A percentile compares a stretch with the other conserved stretches of the same genome.
Conservation (phyloP, 2,797 vertebrate species). For the Pipistrellus pygmaeus region DNA sequence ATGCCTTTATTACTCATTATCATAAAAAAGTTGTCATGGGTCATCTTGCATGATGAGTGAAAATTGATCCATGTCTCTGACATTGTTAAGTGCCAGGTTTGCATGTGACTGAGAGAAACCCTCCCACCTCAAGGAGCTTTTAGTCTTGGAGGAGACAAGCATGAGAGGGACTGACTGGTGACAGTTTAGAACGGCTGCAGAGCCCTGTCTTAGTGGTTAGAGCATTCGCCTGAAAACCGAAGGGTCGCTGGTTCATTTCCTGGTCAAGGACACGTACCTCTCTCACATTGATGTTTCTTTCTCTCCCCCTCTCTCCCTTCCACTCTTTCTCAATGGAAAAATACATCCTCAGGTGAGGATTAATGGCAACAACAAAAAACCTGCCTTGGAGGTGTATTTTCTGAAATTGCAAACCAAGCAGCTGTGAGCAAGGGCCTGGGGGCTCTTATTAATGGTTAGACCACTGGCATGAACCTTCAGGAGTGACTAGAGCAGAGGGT, state of each 20-base stretch:
- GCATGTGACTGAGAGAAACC: too few relatives aligned
- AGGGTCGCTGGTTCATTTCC: too few relatives aligned
- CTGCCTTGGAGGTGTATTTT: neutral
- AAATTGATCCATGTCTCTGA: neutral
- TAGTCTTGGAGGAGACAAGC: neutral
- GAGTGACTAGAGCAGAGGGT: neutral
- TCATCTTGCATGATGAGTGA: neutral
- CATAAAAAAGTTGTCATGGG: neutral
- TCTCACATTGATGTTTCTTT: too few relatives aligned
- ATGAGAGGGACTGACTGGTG: fast-evolving
- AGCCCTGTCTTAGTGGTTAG: too few relatives aligned
- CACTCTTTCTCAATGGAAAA: too few relatives aligned
- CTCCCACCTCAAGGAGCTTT: neutral
- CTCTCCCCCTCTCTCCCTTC: too few relatives aligned
- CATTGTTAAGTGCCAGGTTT: neutral
- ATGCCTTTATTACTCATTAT: neutral
- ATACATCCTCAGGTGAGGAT: too few relatives aligned
- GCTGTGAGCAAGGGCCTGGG: fast-evolving
- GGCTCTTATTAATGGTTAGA: neutral
- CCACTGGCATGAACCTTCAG: neutral
- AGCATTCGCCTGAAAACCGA: too few relatives aligned
- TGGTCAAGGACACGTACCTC: too few relatives aligned
- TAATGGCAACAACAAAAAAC: too few relatives aligned
- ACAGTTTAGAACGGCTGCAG: fast-evolving
- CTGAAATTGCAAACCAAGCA: neutral